Evolutionary conservation across 1,140 invertebrate species (phyloP).

Genomic region (Sarcophaga peregrina): DNA sequence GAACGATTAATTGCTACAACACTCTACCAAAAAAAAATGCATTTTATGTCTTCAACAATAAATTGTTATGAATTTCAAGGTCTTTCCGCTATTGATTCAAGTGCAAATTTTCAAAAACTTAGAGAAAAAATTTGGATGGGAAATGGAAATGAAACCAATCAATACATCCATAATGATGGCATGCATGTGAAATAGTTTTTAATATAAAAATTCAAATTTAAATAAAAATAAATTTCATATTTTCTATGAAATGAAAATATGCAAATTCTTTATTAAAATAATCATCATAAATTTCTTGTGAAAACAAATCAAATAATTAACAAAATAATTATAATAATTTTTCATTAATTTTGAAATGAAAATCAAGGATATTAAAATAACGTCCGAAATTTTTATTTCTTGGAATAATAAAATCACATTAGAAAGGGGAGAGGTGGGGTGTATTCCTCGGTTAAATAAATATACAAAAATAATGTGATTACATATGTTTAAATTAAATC

Average conservation of each 20-base stretch:
- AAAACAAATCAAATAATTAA: not conserved
- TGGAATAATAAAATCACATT: not conserved
- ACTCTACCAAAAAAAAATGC: constrained; percentile 12
- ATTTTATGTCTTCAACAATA: constrained; percentile 7
- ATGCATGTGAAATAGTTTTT: not conserved
- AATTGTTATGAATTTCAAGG: constrained; percentile 21
- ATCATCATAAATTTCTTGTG: not conserved
- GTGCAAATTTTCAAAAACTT: not conserved
- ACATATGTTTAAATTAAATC: no score
- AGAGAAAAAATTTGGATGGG: not conserved
- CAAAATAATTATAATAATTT: not conserved
- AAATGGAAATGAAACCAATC: not conserved
- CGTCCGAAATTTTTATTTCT: no score
- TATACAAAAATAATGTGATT: no score
- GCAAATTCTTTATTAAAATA: not conserved
- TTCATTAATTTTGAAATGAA: not conserved
- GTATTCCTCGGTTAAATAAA: not conserved
- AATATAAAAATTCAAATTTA: not conserved
- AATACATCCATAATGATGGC: not conserved
- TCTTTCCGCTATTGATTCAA: constrained; percentile 27
- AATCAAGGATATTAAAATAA: not conserved
- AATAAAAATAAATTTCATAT: not conserved
- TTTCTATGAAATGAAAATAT: not conserved
- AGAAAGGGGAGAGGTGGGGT: not conserved
- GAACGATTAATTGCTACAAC: not conserved